Evolutionary conservation across 2,888 invertebrate species (phyloP).

Genomic region (Lasioglossum marginatum): DNA sequence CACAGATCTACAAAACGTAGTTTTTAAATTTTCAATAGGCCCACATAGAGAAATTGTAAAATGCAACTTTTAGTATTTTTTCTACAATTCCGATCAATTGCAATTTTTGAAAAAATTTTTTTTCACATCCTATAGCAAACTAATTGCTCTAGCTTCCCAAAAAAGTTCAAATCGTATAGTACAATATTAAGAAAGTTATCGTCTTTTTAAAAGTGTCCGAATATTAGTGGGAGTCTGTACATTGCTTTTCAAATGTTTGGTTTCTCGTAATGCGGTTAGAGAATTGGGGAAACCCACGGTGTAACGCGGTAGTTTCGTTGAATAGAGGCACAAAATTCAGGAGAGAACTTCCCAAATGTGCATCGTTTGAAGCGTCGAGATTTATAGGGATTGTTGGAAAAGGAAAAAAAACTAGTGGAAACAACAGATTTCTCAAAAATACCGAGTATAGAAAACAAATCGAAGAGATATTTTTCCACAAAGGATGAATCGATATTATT

Average conservation of each 20-base stretch:
- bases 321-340: constrained; percentile 4
- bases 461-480: neutral
- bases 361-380: neutral
- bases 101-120: too few relatives aligned
- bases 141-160: too few relatives aligned
- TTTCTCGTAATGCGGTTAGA: constrained; percentile 3
- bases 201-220: too few relatives aligned
- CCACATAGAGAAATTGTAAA: too few relatives aligned
- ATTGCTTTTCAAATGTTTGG: constrained; percentile 6
- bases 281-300: neutral
- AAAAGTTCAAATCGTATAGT: too few relatives aligned
- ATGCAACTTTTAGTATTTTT: too few relatives aligned
- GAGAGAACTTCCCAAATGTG: neutral
- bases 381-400: neutral
- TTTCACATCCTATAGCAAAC: too few relatives aligned
- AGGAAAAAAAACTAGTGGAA: neutral
- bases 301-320: neutral
- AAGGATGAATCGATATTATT: neutral
- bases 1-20: too few relatives aligned
- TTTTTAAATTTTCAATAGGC: too few relatives aligned
- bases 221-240: neutral
- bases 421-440: neutral
- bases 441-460: neutral
- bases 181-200: too few relatives aligned
- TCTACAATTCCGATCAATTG: too few relatives aligned